Conservation (phyloP, 2,113 vertebrate species). For the Tychaedon coryphoeus region DNA sequence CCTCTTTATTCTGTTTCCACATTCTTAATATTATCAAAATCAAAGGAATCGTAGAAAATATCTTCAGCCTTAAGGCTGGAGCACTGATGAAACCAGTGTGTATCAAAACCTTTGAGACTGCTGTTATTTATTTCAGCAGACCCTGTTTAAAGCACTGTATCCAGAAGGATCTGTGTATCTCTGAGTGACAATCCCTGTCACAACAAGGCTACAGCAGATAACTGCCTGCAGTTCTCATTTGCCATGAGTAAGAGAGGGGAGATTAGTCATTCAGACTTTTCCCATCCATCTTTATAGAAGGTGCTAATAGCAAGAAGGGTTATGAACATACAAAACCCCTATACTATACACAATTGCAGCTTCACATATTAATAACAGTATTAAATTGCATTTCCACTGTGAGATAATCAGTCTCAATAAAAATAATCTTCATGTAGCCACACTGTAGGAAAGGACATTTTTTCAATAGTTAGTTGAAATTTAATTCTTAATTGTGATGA, state of each 20-base stretch:
- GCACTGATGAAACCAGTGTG: background rate
- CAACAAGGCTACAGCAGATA: constrained; percentile 35
- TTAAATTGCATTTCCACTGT: background rate
- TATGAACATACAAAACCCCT: background rate
- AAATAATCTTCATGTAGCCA: background rate
- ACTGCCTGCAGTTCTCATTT: constrained; percentile 5
- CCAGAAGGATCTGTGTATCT: background rate
- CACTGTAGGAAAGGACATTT: background rate
- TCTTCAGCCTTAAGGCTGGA: background rate
- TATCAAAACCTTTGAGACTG: background rate
- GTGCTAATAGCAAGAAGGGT: background rate
- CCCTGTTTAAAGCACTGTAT: background rate
- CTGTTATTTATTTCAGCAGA: background rate
- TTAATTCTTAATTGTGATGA: background rate
- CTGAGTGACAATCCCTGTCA: constrained; percentile 12
- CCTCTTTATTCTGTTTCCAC: background rate
- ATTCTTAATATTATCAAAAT: background rate
- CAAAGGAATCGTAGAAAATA: background rate
- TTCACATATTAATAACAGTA: background rate
- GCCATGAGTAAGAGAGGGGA: background rate
- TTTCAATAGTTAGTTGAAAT: background rate
- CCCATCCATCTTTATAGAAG: background rate
- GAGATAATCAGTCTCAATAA: background rate
- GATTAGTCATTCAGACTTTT: constrained; percentile 17
- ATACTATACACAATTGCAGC: background rate